Percentiles rank a stretch among this genome's conserved stretches.
Evolutionary conservation across 2,113 vertebrate species (phyloP).

Genomic region (Paraplagusia blochii): DNA sequence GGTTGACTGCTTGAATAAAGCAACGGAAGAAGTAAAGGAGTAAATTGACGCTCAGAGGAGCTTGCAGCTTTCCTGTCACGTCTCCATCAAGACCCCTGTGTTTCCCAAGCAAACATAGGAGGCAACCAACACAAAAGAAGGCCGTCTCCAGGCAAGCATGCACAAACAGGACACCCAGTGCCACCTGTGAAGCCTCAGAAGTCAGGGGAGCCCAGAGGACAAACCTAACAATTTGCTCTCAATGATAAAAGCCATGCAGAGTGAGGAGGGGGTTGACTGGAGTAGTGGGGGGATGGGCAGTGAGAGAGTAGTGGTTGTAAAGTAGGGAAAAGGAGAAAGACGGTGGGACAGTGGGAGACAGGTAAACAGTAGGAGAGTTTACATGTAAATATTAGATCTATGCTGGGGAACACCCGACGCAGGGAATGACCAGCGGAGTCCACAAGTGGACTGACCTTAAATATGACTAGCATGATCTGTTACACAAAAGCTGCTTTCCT

Average conservation of each 20-base stretch:
- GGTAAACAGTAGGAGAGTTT: constrained; percentile 51
- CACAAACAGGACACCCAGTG: constrained; percentile 39
- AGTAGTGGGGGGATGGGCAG: constrained; percentile 3
- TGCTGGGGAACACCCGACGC: constrained; percentile 31
- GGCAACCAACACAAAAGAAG: constrained; percentile 34
- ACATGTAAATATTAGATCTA: constrained; percentile 48
- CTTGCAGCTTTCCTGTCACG: constrained; percentile 19
- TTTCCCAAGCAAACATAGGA: constrained; percentile 54
- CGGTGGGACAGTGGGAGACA: neutral
- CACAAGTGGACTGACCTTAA: constrained; percentile 50
- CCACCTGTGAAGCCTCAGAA: constrained; percentile 29
- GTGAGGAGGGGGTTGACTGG: constrained; percentile 10
- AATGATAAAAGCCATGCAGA: constrained; percentile 40
- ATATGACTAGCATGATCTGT: constrained; percentile 31
- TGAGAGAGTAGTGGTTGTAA: neutral
- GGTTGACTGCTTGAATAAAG: neutral
- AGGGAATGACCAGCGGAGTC: constrained; percentile 13
- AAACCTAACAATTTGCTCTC: constrained; percentile 58
- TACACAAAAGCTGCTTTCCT: constrained; percentile 5
- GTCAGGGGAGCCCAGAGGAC: constrained; percentile 16
- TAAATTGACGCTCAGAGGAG: neutral
- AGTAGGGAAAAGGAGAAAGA: constrained; percentile 6
- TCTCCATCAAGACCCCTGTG: constrained; percentile 43
- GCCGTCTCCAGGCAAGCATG: constrained; percentile 36
- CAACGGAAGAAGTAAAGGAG: neutral